Conservation (phyloP, 1,140 invertebrate species). For the Brachionus rubens region DNA sequence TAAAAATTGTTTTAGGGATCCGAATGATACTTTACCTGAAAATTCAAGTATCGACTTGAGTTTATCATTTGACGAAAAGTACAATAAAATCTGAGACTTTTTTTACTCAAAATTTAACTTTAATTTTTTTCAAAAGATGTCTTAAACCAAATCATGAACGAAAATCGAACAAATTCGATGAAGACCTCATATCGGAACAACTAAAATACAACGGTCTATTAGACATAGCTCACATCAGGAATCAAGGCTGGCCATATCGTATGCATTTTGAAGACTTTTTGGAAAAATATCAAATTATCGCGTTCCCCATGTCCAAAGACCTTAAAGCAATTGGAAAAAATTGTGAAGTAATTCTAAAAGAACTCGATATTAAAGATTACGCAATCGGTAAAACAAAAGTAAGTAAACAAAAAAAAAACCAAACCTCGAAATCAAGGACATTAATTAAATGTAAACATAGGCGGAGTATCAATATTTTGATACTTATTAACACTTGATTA, state of each 20-base stretch:
- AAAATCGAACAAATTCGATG: conserved; percentile 68
- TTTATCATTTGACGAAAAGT: not conserved
- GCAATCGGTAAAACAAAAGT: conserved; percentile 42
- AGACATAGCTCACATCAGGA: conserved; percentile 54
- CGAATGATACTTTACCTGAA: too few species aligned
- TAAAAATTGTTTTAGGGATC: not conserved
- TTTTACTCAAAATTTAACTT: not conserved
- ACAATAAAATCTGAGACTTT: not conserved
- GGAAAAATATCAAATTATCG: conserved; percentile 49
- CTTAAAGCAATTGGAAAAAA: conserved; percentile 7
- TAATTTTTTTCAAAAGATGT: conserved; percentile 63
- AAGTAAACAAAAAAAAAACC: not conserved
- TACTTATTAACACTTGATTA: conserved; percentile 8
- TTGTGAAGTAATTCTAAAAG: conserved; percentile 35
- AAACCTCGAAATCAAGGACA: not conserved
- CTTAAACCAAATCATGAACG: conserved; percentile 76
- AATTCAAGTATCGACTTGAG: too few species aligned
- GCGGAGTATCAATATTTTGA: conserved; percentile 24
- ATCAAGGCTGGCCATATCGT: conserved; percentile 55
- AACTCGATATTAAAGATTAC: conserved; percentile 24
- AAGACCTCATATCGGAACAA: conserved; percentile 71
- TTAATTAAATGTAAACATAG: conserved; percentile 33
- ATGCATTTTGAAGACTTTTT: conserved; percentile 56
- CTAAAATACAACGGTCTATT: conserved; percentile 61
- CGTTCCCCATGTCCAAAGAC: not conserved